phyloP scores from a whole-genome alignment of 2,113 vertebrate genomes.

The Myrmophylax atrothorax region DNA sequence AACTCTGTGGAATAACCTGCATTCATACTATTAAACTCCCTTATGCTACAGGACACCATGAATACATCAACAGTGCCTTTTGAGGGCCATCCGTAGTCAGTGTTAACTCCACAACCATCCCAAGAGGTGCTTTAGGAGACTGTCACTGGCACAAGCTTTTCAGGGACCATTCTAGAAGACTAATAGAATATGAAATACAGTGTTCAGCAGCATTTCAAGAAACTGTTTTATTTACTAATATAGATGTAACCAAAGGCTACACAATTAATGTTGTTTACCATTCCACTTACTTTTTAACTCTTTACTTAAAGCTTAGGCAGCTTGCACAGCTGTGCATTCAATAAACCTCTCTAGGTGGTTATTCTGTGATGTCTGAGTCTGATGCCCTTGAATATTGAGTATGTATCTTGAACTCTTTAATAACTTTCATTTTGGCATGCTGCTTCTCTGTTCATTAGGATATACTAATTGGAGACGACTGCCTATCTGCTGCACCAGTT shows the following conservation, averaged over 20 bases:
- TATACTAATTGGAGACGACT: not conserved
- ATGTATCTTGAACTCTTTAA: not conserved
- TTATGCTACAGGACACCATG: not conserved
- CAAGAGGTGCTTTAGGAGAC: not conserved
- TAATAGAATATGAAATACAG: not conserved
- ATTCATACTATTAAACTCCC: not conserved
- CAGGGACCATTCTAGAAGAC: not conserved
- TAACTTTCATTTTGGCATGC: not conserved
- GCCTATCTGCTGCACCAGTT: not conserved
- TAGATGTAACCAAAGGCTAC: not conserved
- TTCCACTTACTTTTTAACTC: not conserved
- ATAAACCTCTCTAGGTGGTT: not conserved
- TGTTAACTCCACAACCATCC: not conserved
- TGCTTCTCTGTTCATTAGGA: not conserved
- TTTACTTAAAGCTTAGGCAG: not conserved
- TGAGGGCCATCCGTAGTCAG: not conserved
- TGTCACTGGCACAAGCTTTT: not conserved
- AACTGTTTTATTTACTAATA: not conserved
- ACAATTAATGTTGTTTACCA: not conserved
- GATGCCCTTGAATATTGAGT: not conserved
- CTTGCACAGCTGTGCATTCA: not conserved
- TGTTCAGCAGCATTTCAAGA: not conserved
- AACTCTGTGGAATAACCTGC: not conserved
- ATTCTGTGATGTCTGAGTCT: not conserved
- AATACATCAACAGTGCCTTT: not conserved